Evolutionary conservation across 2,888 invertebrate species (phyloP).

Genomic region (Cheilosia vulpina): DNA sequence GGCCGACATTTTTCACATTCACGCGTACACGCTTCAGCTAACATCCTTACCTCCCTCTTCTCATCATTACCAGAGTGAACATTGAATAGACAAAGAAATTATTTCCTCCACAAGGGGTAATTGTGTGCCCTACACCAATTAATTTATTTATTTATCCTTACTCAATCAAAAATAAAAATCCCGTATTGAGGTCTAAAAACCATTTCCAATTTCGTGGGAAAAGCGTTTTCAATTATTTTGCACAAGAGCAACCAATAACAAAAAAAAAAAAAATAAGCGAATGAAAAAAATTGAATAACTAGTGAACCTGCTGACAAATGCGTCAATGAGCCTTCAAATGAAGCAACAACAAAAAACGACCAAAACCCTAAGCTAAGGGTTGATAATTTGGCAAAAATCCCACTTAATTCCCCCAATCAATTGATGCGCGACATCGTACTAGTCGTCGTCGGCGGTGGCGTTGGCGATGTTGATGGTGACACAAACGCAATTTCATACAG

Average conservation of each 20-base stretch:
- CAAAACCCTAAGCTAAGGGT: slow-evolving; percentile 55
- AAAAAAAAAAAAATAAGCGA: not conserved
- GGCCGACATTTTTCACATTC: slow-evolving; percentile 60
- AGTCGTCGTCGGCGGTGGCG: slow-evolving; percentile 21
- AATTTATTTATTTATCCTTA: slow-evolving; percentile 75
- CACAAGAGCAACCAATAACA: slow-evolving; percentile 15
- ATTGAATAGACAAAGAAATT: slow-evolving; percentile 68
- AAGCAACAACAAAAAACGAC: slow-evolving; percentile 21
- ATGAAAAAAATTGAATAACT: not conserved
- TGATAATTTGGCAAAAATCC: slow-evolving; percentile 63
- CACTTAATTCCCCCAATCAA: slow-evolving; percentile 73
- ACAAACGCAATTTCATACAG: slow-evolving; percentile 19
- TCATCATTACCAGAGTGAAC: slow-evolving; percentile 10
- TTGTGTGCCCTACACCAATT: slow-evolving; percentile 70
- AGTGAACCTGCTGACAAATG: slow-evolving; percentile 65
- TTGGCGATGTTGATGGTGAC: slow-evolving; percentile 20
- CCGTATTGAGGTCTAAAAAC: slow-evolving; percentile 48
- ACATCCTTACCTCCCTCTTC: slow-evolving; percentile 49
- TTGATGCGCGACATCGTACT: slow-evolving; percentile 21
- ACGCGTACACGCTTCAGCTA: slow-evolving; percentile 73
- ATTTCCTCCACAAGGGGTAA: slow-evolving; percentile 72
- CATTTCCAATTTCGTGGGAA: slow-evolving; percentile 73
- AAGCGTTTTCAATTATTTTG: slow-evolving; percentile 65
- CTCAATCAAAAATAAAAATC: slow-evolving; percentile 59
- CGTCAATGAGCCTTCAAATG: slow-evolving; percentile 58